These are phyloP conservation scores for Ptychadena robeensis DNA, from an alignment of 2,797 vertebrate species.

Conservation along the genomic window DNA sequence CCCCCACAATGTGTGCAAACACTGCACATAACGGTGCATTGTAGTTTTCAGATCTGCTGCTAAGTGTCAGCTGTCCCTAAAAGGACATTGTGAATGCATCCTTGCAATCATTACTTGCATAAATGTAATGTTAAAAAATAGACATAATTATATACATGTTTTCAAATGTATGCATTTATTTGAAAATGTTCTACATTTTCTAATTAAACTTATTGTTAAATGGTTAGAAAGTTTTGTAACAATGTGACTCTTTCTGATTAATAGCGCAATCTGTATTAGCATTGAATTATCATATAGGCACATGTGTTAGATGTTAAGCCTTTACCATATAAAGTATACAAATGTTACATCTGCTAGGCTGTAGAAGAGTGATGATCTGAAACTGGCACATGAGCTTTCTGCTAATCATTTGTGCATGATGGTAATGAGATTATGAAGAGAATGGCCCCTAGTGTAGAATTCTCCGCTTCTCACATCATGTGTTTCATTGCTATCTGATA, in stretches of 20 bases:
- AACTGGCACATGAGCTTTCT: conserved; percentile 21
- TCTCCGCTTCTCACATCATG: conserved; percentile 40
- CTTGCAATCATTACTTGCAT: no score
- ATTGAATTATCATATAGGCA: not conserved
- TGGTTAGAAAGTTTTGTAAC: not conserved
- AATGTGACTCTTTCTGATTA: not conserved
- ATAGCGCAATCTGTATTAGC: not conserved
- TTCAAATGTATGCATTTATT: no score
- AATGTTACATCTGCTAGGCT: not conserved
- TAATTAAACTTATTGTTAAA: not conserved
- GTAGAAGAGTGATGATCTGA: not conserved
- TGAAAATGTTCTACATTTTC: no score
- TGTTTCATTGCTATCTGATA: conserved; percentile 47
- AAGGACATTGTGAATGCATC: no score
- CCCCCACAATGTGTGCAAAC: no score
- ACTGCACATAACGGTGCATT: no score
- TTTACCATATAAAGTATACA: not conserved
- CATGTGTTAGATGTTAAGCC: not conserved
- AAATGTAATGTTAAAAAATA: no score
- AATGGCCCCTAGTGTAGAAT: conserved; percentile 34
- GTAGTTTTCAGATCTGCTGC: no score
- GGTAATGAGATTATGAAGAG: conserved; percentile 34
- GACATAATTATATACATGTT: no score
- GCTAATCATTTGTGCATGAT: conserved; percentile 22
- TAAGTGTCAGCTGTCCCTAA: no score